These are phyloP conservation scores for Clitarchus hookeri DNA, from an alignment of 2,888 invertebrate species.

Conservation along the genomic window DNA sequence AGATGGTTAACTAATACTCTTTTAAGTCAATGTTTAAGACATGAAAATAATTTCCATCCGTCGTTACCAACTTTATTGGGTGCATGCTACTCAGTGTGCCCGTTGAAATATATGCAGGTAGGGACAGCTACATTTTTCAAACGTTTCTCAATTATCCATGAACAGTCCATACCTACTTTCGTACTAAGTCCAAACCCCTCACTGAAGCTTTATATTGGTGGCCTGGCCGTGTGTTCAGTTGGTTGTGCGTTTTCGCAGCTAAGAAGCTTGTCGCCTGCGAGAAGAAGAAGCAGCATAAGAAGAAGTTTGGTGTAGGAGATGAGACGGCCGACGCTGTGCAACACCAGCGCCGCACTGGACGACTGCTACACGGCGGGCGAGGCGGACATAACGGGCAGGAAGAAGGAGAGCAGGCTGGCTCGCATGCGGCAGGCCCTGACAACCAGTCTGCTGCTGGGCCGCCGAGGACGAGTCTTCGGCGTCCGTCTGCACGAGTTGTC, in stretches of 20 bases:
- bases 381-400: slow-evolving; percentile 46
- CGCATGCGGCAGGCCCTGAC: slow-evolving; percentile 53
- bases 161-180: too few species aligned
- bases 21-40: too few species aligned
- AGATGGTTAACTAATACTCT: too few species aligned
- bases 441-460: slow-evolving; percentile 49
- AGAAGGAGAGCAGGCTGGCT: slow-evolving; percentile 54
- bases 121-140: too few species aligned
- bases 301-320: slow-evolving; percentile 29
- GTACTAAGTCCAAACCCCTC: too few species aligned
- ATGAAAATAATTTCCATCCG: too few species aligned
- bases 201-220: too few species aligned
- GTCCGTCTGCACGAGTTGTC: slow-evolving; percentile 53
- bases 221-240: not conserved
- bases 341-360: slow-evolving; percentile 27
- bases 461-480: slow-evolving; percentile 51
- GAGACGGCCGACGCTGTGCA: slow-evolving; percentile 38
- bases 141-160: too few species aligned
- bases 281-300: not conserved
- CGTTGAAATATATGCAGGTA: too few species aligned
- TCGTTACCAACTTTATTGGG: too few species aligned
- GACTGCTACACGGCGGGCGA: slow-evolving; percentile 39
- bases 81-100: too few species aligned
- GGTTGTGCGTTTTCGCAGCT: too few species aligned
- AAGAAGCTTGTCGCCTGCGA: not conserved